Conservation (phyloP, 2,888 invertebrate genomes). For the Scaptodrosophila latifasciaeformis region DNA sequence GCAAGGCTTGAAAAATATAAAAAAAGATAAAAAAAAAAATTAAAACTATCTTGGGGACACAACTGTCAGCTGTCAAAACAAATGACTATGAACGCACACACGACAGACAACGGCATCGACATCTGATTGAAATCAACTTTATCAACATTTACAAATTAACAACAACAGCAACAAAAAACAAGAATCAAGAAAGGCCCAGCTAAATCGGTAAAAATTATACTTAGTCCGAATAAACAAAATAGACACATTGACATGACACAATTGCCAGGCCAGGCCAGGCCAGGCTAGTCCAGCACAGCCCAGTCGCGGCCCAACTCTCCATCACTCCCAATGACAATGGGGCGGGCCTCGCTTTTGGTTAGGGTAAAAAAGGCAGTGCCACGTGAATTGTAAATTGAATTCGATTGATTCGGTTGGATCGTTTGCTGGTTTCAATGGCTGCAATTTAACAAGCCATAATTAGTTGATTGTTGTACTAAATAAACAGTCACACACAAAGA, state of each 20-base stretch:
- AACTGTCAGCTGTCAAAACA: too few species aligned
- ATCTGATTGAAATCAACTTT: background rate
- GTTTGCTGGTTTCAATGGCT: slow-evolving; percentile 70
- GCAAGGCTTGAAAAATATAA: too few species aligned
- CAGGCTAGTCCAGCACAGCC: too few species aligned
- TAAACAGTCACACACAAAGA: slow-evolving; percentile 41
- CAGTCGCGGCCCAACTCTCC: background rate
- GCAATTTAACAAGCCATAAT: slow-evolving; percentile 69
- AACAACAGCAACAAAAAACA: background rate
- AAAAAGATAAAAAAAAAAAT: too few species aligned
- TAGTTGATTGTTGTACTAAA: slow-evolving; percentile 66
- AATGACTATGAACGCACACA: background rate
- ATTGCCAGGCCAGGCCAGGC: too few species aligned
- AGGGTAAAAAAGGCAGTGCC: background rate
- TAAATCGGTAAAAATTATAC: background rate
- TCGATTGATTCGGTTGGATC: slow-evolving; percentile 69
- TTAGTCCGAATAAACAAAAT: too few species aligned
- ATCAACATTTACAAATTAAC: background rate
- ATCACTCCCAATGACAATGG: too few species aligned
- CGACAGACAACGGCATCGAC: background rate
- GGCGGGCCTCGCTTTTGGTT: background rate
- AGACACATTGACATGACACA: slow-evolving; percentile 28
- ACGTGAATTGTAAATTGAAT: slow-evolving; percentile 32
- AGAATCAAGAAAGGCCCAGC: too few species aligned
- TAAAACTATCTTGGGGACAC: too few species aligned